A percentile compares a stretch with the other conserved stretches of the same genome.
Conservation (phyloP, 2,888 invertebrate genomes). For the Acronicta alni region DNA sequence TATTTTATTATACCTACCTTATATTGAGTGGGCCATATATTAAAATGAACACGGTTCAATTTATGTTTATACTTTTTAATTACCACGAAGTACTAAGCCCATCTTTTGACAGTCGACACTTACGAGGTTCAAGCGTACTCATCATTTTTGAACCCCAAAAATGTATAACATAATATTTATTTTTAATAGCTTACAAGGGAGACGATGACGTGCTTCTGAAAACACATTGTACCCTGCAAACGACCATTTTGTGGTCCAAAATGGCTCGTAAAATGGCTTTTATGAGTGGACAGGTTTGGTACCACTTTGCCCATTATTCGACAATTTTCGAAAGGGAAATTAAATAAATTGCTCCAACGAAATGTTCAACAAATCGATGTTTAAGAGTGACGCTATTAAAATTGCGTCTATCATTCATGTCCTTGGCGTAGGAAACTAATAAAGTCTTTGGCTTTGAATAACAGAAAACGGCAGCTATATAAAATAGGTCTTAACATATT, state of each 20-base stretch:
- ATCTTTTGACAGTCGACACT: constrained; percentile 4
- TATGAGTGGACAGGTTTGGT: constrained; percentile 78
- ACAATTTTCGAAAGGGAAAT: constrained; percentile 74
- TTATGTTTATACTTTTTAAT: constrained; percentile 15
- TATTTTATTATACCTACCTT: too few relatives aligned
- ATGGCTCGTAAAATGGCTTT: constrained; percentile 82
- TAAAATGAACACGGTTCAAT: too few relatives aligned
- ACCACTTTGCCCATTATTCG: constrained; percentile 74
- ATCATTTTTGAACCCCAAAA: constrained; percentile 31
- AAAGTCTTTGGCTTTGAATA: constrained; percentile 18
- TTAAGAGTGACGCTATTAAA: constrained; percentile 15
- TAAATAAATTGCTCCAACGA: constrained; percentile 71
- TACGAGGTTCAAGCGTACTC: constrained; percentile 12
- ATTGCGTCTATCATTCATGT: constrained; percentile 3
- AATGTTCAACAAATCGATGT: constrained; percentile 37
- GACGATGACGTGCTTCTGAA: constrained; percentile 64
- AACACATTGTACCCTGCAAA: constrained; percentile 75
- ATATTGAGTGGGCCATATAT: too few relatives aligned
- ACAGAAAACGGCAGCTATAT: constrained; percentile 1
- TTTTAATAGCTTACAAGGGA: constrained; percentile 62
- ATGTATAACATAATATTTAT: constrained; percentile 62
- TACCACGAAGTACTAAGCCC: constrained; percentile 21
- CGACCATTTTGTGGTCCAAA: constrained; percentile 76
- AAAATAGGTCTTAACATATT: neutral
- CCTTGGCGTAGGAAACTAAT: constrained; percentile 11